Conservation (phyloP, 92 coral and sea anemone species). For the Paramuricea clavata region DNA sequence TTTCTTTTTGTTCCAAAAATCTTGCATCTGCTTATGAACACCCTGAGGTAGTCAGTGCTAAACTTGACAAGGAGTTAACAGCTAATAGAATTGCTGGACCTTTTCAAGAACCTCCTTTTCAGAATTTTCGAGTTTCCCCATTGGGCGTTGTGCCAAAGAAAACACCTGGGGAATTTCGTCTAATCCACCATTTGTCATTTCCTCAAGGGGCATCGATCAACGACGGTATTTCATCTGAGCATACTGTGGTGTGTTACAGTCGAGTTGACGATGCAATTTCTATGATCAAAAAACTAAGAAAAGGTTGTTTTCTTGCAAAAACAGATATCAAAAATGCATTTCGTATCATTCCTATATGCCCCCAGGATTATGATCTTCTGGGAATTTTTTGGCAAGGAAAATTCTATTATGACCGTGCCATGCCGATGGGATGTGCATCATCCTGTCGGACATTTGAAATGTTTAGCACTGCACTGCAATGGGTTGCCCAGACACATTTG, state of each 20-base stretch:
- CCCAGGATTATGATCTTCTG: background rate
- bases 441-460: background rate
- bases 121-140: conserved; percentile 63
- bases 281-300: conserved; percentile 24
- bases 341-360: background rate
- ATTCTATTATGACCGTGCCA: conserved; percentile 62
- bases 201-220: conserved; percentile 60
- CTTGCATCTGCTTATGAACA: conserved; percentile 38
- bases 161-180: conserved; percentile 68
- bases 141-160: conserved; percentile 74
- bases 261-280: conserved; percentile 42
- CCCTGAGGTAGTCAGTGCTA: too few species aligned
- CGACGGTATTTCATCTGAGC: conserved; percentile 58
- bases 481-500: conserved; percentile 36
- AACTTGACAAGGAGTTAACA: too few species aligned
- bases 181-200: conserved; percentile 56
- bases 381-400: conserved; percentile 22
- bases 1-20: too few species aligned
- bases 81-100: conserved; percentile 67
- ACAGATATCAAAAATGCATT: background rate
- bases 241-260: conserved; percentile 53
- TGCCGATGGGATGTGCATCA: conserved; percentile 30
- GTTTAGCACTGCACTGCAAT: conserved; percentile 54
- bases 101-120: conserved; percentile 53
- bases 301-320: conserved; percentile 29